Conservation (phyloP, 2,797 vertebrate species). For the Dendrocincla fuliginosa region DNA sequence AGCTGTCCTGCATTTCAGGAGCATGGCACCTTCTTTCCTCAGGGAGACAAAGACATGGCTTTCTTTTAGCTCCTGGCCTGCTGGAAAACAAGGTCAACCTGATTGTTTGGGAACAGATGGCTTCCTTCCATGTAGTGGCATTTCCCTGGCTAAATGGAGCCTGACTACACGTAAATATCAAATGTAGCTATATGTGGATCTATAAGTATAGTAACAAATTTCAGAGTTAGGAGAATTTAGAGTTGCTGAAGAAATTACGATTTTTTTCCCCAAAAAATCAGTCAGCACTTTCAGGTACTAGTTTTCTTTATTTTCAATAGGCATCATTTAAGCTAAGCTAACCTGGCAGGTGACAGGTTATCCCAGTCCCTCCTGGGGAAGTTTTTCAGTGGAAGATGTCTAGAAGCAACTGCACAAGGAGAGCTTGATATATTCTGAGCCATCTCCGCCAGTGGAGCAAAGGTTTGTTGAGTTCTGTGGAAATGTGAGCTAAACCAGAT, state of each 20-base stretch:
- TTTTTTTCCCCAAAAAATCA: neutral
- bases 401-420: neutral
- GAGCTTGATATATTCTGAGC: neutral
- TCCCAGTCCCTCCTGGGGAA: neutral
- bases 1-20: neutral
- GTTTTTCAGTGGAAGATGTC: neutral
- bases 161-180: conserved; percentile 4
- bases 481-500: neutral
- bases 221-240: neutral
- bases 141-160: neutral
- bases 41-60: neutral
- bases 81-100: conserved; percentile 22
- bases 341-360: neutral
- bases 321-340: neutral
- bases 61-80: neutral
- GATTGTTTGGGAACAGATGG: conserved; percentile 6
- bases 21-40: neutral
- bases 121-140: conserved; percentile 16
- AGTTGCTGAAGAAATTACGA: neutral
- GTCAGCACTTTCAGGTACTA: neutral
- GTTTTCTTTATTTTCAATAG: neutral
- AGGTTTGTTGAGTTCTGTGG: neutral
- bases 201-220: neutral
- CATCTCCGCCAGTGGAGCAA: rapidly evolving
- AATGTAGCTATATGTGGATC: neutral